Evolutionary conservation across 2,888 invertebrate species (phyloP), one percentile per base, ranked within the genome.

Genomic region (Scaptomyza polygonia): DNA sequence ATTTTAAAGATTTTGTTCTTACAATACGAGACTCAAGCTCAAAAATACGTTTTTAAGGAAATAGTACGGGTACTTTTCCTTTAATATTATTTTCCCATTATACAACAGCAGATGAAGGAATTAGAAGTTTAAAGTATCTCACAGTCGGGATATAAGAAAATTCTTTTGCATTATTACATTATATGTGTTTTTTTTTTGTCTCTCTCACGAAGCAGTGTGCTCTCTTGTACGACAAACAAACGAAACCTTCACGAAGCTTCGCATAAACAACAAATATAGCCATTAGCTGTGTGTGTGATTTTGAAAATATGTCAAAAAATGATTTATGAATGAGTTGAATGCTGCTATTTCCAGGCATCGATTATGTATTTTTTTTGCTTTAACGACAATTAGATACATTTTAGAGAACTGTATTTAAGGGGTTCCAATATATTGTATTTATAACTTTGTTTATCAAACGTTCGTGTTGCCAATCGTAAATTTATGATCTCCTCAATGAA

Each of bases 291-390:
- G 48, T 45, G 47, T 16, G 40, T 49, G n/a, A n/a, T n/a, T n/a
- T 32, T 21, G 48, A 47, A 72, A 67, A 77, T 56, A 58, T 72
- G 84, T 51, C 72, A 72, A 69, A 79, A 73, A 68, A 76, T 83
- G 88, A 82, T 82, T 86, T 82, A 82, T 82, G 88, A 86, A 79
- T 76, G 68, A 59, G 18, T 1, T 29, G 34, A 40, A 36, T 32
- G 18, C 4, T 47, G 21, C 57, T 64, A 36, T 55, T 11, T 42
- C 32, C 6, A 27, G 42, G 79, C 67, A 85, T 87, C 68, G 80
- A 78, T 87, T 69, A 21, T 14, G 42, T 34, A 52, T 9, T 14
- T 25, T 7, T 16, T 14, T 9, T 44, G 18, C 34, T 25, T 49
- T 52, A 39, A 53, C 44, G 48, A 55, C 69, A 80, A 80, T 67